Evolutionary conservation across 1,140 invertebrate species (phyloP), one percentile per base, ranked within the genome.

Genomic region (Venturia canescens): DNA sequence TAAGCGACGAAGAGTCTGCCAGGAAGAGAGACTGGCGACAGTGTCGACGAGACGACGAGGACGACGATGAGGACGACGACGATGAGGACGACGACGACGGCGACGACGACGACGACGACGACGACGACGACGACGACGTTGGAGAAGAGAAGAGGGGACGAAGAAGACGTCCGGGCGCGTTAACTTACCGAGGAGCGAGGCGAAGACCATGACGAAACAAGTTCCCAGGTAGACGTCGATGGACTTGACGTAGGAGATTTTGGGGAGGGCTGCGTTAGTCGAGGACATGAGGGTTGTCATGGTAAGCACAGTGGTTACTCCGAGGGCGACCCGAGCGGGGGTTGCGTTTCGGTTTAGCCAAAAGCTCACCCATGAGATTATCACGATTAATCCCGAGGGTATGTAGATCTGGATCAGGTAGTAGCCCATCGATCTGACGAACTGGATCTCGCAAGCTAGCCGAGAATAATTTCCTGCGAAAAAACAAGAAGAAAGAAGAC

Each of bases 401-500:
- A 99, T 98, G 94, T 99, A 99, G 92, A 99, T 99, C 94, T 99
- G 98, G 93, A 99, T 99, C 88, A 99, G 94, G 94, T 99, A 99
- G 94, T 99, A 99, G 87, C 98, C 98, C 96, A 99, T 98, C 87
- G 97, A 98, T 83, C 98, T 95, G 81, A 98, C 97, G 93, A 99
- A 98, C 93, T 98, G 97, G 91, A 99, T 98, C 94, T 99, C 97
- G 93, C 97, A 98, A 81, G 98, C 97, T 94, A 99, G 93, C 88
- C 98, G 95, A 87, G 98, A 99, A 93, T 99, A 99, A 93, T 99
- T 99, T 94, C 98, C 98, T 99, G 93, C 87, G 92, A 92, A 88
- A 88, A 80, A 75, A 72, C 44, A 78, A 84, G 78, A 79, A 84
- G 66, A 83, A 83, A 81, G 77, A 69, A 83, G 67, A 83, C 69